Percentiles rank a stretch among this genome's conserved stretches.
Evolutionary conservation across 2,113 vertebrate species (phyloP).

Genomic region (Geococcyx californianus): DNA sequence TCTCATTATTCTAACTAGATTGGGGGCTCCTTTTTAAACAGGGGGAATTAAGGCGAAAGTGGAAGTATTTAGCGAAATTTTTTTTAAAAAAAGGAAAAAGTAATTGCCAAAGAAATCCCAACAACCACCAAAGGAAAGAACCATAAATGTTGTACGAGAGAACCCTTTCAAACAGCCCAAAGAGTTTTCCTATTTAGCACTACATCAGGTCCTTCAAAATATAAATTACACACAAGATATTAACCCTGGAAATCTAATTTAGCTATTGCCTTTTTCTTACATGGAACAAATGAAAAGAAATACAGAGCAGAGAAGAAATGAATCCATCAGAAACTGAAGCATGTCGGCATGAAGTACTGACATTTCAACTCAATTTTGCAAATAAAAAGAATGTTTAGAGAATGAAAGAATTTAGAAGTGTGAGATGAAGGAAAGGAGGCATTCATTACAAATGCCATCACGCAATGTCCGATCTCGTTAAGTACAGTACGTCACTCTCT

Average conservation of each 20-base stretch:
- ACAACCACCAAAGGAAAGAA: neutral
- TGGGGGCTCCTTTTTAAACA: neutral
- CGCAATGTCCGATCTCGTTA: constrained; percentile 7
- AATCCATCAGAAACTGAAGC: constrained; percentile 33
- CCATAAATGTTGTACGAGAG: neutral
- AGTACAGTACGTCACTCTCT: neutral
- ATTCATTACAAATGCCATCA: neutral
- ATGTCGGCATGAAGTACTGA: neutral
- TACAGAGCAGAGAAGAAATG: neutral
- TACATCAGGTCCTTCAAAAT: neutral
- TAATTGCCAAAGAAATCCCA: neutral
- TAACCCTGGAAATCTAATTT: constrained; percentile 48
- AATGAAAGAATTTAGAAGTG: neutral
- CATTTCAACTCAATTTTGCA: constrained; percentile 52
- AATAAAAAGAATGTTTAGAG: constrained; percentile 47
- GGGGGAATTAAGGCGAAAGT: neutral
- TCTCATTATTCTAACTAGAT: neutral
- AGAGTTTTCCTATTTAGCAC: constrained; percentile 4
- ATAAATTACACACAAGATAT: neutral
- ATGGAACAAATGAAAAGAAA: constrained; percentile 40
- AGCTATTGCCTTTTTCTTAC: neutral
- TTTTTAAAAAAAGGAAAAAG: neutral
- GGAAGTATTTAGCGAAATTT: neutral
- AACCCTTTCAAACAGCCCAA: neutral
- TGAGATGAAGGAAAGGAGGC: neutral